Conservation (phyloP, 2,113 vertebrate species). For the Callipepla squamata region DNA sequence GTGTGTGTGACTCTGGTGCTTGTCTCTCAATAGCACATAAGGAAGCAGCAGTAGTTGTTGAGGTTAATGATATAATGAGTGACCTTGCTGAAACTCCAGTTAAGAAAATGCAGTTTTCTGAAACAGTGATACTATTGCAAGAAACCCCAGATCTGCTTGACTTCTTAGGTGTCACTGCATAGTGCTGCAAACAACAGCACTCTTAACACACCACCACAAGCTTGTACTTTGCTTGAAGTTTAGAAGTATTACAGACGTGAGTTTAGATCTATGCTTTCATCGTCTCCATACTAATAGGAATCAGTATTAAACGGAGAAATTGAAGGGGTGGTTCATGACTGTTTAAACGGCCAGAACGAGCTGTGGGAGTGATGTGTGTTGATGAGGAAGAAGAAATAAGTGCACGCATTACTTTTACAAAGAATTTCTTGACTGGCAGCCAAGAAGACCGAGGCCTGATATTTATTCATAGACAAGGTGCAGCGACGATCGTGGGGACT, state of each 20-base stretch:
- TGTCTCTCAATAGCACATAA: not conserved
- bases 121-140: not conserved
- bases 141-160: not conserved
- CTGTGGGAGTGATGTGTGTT: not conserved
- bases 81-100: not conserved
- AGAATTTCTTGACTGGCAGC: not conserved
- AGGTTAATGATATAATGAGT: not conserved
- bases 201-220: not conserved
- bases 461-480: not conserved
- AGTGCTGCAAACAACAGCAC: not conserved
- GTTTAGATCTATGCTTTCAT: not conserved
- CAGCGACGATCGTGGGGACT: fast-evolving
- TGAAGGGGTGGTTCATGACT: not conserved
- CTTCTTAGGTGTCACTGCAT: not conserved
- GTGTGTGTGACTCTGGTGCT: no score
- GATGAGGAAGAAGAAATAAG: not conserved
- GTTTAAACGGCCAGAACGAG: not conserved
- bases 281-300: not conserved
- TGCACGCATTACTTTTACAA: not conserved
- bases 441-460: not conserved
- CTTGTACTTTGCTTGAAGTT: not conserved
- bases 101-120: not conserved
- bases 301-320: not conserved
- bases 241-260: not conserved
- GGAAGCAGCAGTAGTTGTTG: not conserved